phyloP scores from a whole-genome alignment of 2,888 invertebrate genomes.

The Aleiodes testaceus region DNA sequence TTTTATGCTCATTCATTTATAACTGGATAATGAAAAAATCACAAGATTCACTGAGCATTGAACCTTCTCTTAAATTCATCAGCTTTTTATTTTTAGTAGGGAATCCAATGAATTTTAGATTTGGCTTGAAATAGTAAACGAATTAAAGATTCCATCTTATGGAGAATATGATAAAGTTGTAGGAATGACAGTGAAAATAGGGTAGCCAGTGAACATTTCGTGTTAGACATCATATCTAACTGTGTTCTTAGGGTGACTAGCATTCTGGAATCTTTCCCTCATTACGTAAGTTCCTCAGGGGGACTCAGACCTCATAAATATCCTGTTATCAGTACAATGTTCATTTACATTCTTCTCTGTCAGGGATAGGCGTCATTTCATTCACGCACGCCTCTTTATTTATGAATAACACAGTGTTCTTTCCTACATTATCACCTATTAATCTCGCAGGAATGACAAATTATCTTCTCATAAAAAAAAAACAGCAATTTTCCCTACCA shows the following conservation, averaged over 20 bases:
- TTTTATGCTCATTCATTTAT: too few species aligned
- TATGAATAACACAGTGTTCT: constrained; percentile 10
- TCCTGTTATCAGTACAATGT: constrained; percentile 22
- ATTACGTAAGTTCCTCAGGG: constrained; percentile 5
- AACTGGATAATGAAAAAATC: too few species aligned
- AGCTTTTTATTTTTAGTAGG: too few species aligned
- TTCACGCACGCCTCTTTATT: constrained; percentile 3
- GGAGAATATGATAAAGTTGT: too few species aligned
- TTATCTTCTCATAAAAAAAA: background rate
- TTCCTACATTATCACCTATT: background rate
- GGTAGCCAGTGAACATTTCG: too few species aligned
- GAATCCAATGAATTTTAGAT: too few species aligned
- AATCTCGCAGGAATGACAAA: background rate
- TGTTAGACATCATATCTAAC: too few species aligned
- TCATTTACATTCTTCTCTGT: constrained; percentile 27
- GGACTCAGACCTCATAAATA: constrained; percentile 17
- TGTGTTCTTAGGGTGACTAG: background rate
- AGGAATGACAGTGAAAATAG: background rate
- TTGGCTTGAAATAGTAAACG: too few species aligned
- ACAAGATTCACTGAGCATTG: too few species aligned
- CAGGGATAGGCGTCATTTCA: constrained; percentile 11
- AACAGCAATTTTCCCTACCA: constrained; percentile 2
- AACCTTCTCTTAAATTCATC: too few species aligned
- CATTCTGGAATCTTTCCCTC: background rate
- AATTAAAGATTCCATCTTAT: too few species aligned